These are phyloP conservation scores for Heliothis subflexa DNA, from an alignment of 1,140 invertebrate species.

Conservation along the genomic window DNA sequence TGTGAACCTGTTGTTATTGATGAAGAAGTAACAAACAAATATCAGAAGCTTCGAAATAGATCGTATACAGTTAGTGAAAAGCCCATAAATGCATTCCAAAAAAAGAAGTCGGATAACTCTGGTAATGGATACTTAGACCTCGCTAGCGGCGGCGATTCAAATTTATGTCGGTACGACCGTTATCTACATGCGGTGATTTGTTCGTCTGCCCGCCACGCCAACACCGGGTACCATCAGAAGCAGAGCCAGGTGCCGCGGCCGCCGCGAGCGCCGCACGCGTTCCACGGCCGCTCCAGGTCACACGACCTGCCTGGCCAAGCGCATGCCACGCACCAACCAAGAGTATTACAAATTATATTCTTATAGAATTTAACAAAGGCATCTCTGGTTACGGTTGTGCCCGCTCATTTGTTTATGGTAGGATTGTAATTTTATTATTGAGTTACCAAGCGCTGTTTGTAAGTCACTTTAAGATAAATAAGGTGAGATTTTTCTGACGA, in stretches of 20 bases:
- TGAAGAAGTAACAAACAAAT: slow-evolving; percentile 75
- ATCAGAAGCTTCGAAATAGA: slow-evolving; percentile 84
- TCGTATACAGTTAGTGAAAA: slow-evolving; percentile 86
- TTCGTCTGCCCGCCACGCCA: slow-evolving; percentile 79
- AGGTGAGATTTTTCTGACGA: background rate
- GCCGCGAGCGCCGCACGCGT: slow-evolving; percentile 54
- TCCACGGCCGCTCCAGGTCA: slow-evolving; percentile 80
- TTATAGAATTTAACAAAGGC: slow-evolving; percentile 76
- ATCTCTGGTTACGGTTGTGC: slow-evolving; percentile 61
- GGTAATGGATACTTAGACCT: slow-evolving; percentile 82
- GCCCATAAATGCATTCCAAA: slow-evolving; percentile 75
- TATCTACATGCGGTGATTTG: slow-evolving; percentile 88
- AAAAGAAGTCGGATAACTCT: slow-evolving; percentile 67
- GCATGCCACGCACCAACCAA: slow-evolving; percentile 80
- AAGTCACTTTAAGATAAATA: slow-evolving; percentile 1
- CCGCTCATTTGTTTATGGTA: slow-evolving; percentile 45
- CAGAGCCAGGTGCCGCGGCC: slow-evolving; percentile 64
- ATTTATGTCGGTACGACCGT: slow-evolving; percentile 87
- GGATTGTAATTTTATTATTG: slow-evolving; percentile 22
- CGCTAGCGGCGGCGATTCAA: slow-evolving; percentile 84
- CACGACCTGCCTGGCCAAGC: slow-evolving; percentile 83
- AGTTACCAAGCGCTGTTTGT: slow-evolving; percentile 57
- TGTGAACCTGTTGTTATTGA: slow-evolving; percentile 75
- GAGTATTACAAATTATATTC: slow-evolving; percentile 83
- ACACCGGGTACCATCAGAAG: slow-evolving; percentile 80